Conservation (phyloP, 2,888 invertebrate species). For the Bibio marci region DNA sequence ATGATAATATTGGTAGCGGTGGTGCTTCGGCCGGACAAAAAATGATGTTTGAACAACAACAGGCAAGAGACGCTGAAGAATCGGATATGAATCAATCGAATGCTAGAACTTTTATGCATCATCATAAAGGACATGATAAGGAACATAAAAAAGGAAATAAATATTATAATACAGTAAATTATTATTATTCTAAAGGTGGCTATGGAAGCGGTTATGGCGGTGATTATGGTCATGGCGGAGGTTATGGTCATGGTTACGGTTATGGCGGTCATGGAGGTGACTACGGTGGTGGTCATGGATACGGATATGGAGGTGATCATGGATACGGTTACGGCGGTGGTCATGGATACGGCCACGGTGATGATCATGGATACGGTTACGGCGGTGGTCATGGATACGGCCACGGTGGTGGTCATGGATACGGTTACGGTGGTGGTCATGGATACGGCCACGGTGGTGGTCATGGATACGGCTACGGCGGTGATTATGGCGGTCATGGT, state of each 20-base stretch:
- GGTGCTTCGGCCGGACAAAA: no score
- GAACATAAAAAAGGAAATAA: not conserved
- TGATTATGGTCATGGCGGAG: not conserved
- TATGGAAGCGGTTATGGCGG: not conserved
- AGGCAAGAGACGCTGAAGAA: no score
- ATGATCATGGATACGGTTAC: not conserved
- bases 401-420: not conserved
- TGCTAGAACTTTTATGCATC: no score
- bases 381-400: not conserved
- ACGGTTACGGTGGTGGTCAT: not conserved
- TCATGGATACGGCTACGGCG: no score
- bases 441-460: not conserved
- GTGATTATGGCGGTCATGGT: not conserved
- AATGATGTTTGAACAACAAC: no score
- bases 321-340: not conserved
- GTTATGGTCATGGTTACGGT: not conserved
- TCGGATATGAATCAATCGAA: no score
- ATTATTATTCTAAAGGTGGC: not conserved
- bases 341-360: not conserved
- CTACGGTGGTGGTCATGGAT: no score
- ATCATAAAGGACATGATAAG: not conserved
- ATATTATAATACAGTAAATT: not conserved
- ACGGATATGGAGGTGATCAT: not conserved
- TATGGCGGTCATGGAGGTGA: not conserved
- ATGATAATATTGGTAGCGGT: no score